Evolutionary conservation across 1,140 invertebrate genomes (phyloP).

Genomic region (Drosophila oshimai): DNA sequence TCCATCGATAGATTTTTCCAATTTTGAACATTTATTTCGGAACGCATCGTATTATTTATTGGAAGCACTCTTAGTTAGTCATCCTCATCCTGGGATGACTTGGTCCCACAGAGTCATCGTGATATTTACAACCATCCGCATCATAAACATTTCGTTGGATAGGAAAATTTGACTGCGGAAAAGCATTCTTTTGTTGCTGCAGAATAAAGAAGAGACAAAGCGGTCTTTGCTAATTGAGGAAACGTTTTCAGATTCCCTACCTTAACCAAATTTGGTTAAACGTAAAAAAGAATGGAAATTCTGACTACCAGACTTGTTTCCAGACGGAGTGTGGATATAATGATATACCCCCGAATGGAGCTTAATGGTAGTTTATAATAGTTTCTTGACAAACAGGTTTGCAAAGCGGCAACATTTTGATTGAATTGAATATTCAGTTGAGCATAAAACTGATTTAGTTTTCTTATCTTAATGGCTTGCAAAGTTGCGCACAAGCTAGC

Average conservation of each 20-base stretch:
- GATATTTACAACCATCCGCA: constrained; percentile 58
- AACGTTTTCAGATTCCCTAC: constrained; percentile 17
- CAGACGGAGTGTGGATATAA: neutral
- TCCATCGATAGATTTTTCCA: neutral
- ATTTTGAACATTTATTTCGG: constrained; percentile 37
- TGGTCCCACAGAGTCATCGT: constrained; percentile 39
- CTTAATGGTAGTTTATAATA: constrained; percentile 28
- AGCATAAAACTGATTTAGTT: neutral
- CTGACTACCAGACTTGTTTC: constrained; percentile 12
- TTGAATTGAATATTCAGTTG: constrained; percentile 9
- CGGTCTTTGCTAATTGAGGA: constrained; percentile 34
- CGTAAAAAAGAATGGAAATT: neutral
- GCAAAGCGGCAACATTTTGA: neutral
- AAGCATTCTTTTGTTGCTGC: constrained; percentile 46
- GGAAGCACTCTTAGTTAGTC: constrained; percentile 48
- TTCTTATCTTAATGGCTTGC: neutral
- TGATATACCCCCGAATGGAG: neutral
- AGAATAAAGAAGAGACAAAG: constrained; percentile 35
- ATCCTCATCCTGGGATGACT: constrained; percentile 10
- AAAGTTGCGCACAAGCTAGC: neutral
- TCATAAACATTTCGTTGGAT: constrained; percentile 53
- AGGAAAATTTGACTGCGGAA: constrained; percentile 38
- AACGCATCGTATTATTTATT: constrained; percentile 25
- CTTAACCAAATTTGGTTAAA: neutral
- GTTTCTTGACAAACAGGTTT: constrained; percentile 25